Base-by-base conservation (phyloP, 2,888 invertebrate species). In the Nomada goodeniana region DNA sequence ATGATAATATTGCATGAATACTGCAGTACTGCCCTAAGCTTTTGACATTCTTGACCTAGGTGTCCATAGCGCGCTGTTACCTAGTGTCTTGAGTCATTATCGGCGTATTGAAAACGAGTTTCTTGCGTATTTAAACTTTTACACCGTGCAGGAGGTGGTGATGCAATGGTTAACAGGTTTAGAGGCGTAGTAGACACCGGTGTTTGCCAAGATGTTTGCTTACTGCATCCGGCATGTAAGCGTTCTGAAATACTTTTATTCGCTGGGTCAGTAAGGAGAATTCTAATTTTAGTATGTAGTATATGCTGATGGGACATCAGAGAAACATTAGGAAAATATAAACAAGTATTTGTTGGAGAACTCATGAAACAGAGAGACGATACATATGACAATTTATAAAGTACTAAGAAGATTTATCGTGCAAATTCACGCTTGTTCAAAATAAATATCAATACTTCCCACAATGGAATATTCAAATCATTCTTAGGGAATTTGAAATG, bases 121-220 rank as follows among this genome's bases (percentile, higher is more conserved):
- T 55, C 53, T 20, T 68, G 36, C 20, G 68, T 55, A 18, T 18
- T 36, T 11, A 23, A 68, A 42, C 15, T 55, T 68, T 68, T 68
- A 55, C 42, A 42, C 26, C 5, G 10, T 23, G 23, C 18, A 53
- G 68, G 23, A 68, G 55, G 55, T 55, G 68, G 23, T 68, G 68
- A 42, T 18, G 68, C 68, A 68, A 68, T 42, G 68, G 53, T 68
- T 55, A 68, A 68, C 55, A 68, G 68, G 68, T 68, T 68, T 68
- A 18, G n/a, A 65, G 50, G 50, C 26, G n/a, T 13, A 26, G n/a
- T 20, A 67, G 52, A 67, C 15, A 47, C 23, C 23, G 47, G 47
- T 36, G 73, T 47, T 47, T 64, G 23, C 42, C 4, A 18, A 13
- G 50, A 65, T 36, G 15, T 65, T 63, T 55, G 52, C 64, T 44